These are phyloP conservation scores for Cryptus armator DNA, from an alignment of 2,888 invertebrate species.

Conservation along the genomic window DNA sequence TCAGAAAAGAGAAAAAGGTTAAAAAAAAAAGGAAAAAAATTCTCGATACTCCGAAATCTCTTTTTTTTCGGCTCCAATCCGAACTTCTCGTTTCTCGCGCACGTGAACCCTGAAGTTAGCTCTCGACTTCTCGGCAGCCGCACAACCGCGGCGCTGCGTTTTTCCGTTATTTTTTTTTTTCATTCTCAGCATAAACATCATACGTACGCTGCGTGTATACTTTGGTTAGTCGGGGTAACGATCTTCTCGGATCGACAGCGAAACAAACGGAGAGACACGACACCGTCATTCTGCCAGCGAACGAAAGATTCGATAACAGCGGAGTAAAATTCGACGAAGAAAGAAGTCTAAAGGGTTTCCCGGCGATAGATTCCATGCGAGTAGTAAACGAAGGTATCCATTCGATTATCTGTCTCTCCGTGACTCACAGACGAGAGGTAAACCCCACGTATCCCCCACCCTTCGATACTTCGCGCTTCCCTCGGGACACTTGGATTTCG, in stretches of 20 bases:
- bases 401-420: slow-evolving; percentile 31
- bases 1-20: neutral
- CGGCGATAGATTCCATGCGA: neutral
- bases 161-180: neutral
- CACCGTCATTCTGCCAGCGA: slow-evolving; percentile 24
- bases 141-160: no score
- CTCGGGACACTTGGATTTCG: slow-evolving; percentile 21
- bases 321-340: neutral
- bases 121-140: no score
- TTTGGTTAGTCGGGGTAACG: slow-evolving; percentile 13
- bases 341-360: neutral
- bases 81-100: no score
- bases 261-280: slow-evolving; percentile 3
- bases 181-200: neutral
- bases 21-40: slow-evolving; percentile 1
- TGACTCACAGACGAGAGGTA: neutral
- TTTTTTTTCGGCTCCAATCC: neutral
- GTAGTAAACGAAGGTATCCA: neutral
- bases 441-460: neutral
- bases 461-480: neutral
- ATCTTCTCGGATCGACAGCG: neutral
- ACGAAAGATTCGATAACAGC: slow-evolving; percentile 10
- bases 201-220: neutral
- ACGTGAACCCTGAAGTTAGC: no score
- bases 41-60: neutral